Percentiles rank a stretch among this genome's conserved stretches.
Evolutionary conservation across 2,888 invertebrate genomes (phyloP).

Genomic region (Pheosia gnoma): DNA sequence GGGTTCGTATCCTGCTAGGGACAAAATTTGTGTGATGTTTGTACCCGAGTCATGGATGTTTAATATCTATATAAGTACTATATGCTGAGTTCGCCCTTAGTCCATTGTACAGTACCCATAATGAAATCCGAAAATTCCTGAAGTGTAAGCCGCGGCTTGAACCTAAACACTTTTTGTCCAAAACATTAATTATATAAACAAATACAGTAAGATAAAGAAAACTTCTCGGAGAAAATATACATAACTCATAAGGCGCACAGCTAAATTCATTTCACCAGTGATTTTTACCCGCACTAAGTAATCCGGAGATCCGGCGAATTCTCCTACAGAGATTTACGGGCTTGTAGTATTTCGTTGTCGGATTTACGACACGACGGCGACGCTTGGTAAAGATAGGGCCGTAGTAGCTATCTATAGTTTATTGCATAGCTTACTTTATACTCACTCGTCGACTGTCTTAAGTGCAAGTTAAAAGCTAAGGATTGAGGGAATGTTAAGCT

Average conservation of each 20-base stretch:
- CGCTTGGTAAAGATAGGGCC: neutral
- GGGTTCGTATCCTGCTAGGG: too few relatives aligned
- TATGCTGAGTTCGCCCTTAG: too few relatives aligned
- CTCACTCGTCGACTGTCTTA: neutral
- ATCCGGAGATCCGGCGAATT: constrained; percentile 14
- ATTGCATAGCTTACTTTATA: neutral
- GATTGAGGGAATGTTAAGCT: constrained; percentile 11
- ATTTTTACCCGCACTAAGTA: constrained; percentile 15
- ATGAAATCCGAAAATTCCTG: too few relatives aligned
- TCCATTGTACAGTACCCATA: too few relatives aligned
- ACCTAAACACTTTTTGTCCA: neutral
- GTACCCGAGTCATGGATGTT: too few relatives aligned
- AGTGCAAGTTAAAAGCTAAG: neutral
- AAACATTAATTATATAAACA: neutral
- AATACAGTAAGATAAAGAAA: neutral
- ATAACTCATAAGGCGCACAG: neutral
- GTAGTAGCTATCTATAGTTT: neutral
- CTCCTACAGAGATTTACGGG: constrained; percentile 37
- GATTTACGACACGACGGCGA: constrained; percentile 25
- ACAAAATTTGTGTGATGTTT: too few relatives aligned
- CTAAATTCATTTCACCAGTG: constrained; percentile 12
- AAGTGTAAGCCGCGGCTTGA: too few relatives aligned
- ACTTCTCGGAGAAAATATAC: neutral
- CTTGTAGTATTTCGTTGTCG: constrained; percentile 45
- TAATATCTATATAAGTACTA: too few relatives aligned